Evolutionary conservation across 2,113 vertebrate genomes (phyloP).

Genomic region (Blennius ocellaris): DNA sequence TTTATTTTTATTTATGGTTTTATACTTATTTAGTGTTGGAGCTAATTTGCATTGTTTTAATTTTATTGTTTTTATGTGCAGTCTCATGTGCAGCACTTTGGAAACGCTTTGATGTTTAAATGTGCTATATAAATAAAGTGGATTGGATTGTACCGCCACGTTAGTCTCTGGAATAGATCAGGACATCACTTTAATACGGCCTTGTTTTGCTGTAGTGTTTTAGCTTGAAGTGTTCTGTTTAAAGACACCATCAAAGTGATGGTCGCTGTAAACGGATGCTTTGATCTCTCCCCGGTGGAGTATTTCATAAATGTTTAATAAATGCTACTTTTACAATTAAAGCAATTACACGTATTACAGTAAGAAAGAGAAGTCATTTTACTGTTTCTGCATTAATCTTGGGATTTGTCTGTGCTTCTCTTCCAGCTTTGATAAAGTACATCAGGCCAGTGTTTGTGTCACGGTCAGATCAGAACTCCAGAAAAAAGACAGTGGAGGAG

Average conservation of each 20-base stretch:
- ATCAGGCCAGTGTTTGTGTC: slow-evolving; percentile 97
- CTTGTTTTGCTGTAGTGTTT: neutral
- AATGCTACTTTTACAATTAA: neutral
- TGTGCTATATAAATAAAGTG: too few species aligned
- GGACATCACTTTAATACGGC: too few species aligned
- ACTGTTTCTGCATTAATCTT: neutral
- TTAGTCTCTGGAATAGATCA: neutral
- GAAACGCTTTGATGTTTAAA: too few species aligned
- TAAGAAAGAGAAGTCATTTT: neutral
- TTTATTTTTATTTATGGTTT: too few species aligned
- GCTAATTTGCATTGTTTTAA: too few species aligned
- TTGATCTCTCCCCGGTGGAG: neutral
- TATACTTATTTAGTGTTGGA: too few species aligned
- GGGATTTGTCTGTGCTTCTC: slow-evolving; percentile 15
- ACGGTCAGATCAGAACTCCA: slow-evolving; percentile 94
- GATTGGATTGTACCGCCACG: too few species aligned
- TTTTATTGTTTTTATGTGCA: too few species aligned
- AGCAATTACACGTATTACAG: neutral
- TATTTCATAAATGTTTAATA: neutral
- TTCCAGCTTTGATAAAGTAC: slow-evolving; percentile 93
- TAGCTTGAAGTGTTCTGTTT: slow-evolving; percentile 1
- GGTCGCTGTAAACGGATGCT: neutral
- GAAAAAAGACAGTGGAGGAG: slow-evolving; percentile 96
- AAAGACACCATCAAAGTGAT: slow-evolving; percentile 1
- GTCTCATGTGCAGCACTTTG: too few species aligned